Base-by-base conservation (phyloP, 1,140 invertebrate genomes). In the Brachionus rubens region DNA sequence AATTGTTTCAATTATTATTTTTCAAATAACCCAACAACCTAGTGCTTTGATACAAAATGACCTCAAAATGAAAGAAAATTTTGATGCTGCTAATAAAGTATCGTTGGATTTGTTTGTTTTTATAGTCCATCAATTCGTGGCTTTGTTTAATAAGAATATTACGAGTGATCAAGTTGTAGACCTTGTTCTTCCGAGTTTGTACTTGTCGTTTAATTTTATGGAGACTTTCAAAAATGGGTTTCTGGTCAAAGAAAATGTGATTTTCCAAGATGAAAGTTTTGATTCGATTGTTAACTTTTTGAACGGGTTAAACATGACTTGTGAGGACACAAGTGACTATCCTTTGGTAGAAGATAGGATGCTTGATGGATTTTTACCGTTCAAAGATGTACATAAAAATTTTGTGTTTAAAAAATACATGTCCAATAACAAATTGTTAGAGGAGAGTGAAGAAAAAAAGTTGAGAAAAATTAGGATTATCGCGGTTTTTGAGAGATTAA, bases 301-400 rank as follows among this genome's bases (percentile, higher is more conserved):
- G 14, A 72, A 72, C 14, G 0, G 12, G 12, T 12, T 72, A 2
- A 50, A 28, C 30, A 10, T 19, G 19, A 10, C 40, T n/a, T 24
- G n/a, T n/a, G n/a, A n/a, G n/a, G n/a, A n/a, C n/a, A n/a, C n/a
- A n/a, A n/a, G n/a, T 10, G 46, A 72, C 6, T 54, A 65, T 50
- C 46, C 68, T n/a, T 36, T 72, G 14, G 9, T 14, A 3, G 68
- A 72, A 33, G 68, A 72, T 21, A 30, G 68, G 7, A 50, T 48
- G 68, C 47, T 72, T 12, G 68, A 72, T 19, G 36, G 68, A n/a
- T 72, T 72, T 40, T n/a, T 50, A 21, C 68, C 68, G 26, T 5
- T 72, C 2, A 50, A 30, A 54, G 68, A 48, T 19, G 68, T 33
- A 1, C 68, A 72, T 72, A 16, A 7, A 12, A 47, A 72, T n/a